Base-by-base conservation (phyloP, 1,140 invertebrate genomes). In the Chymomyza costata region DNA sequence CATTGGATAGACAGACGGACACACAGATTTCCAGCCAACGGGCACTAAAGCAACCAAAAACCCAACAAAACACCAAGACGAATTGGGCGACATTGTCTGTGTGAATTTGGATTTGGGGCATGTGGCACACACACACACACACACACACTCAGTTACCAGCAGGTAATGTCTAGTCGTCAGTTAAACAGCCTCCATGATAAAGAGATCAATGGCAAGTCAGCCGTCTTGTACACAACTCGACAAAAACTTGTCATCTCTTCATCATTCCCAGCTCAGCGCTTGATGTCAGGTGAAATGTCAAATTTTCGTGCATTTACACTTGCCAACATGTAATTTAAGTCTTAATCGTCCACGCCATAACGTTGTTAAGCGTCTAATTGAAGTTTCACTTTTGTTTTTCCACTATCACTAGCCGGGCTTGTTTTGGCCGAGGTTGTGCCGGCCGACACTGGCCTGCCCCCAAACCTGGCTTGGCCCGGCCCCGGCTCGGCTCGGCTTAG, bases 301-400 rank as follows among this genome's bases (percentile, higher is more conserved):
- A 78, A 56, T 78, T 59, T 39, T 58, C 47, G 43, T 46, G 28
- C 30, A 43, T 62, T 49, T 65, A 49, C 55, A 52, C 47, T 31
- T 49, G 54, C 18, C 56, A 61, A n/a, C 64, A 51, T 55, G 60
- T 80, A 80, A 80, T 68, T 80, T 80, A 80, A 80, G 67, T 61
- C 74, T 80, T 80, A 80, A 80, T 80, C 73, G 73, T 80, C 68
- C 73, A 80, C 73, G 74, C 73, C 73, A 80, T 80, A 80, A 68
- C 61, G 73, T 55, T 80, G 73, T 80, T 81, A 73, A 80, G 74
- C 62, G 60, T 80, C 73, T 80, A 80, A 80, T 80, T 80, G 74
- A 80, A 80, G 73, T 80, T 80, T 80, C 73, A 80, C 73, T 80
- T 80, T 64, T 51, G 37, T n/a, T n/a, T n/a, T n/a, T n/a, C n/a